Evolutionary conservation across 1,140 invertebrate species (phyloP).

Genomic region (Carposina sasakii): DNA sequence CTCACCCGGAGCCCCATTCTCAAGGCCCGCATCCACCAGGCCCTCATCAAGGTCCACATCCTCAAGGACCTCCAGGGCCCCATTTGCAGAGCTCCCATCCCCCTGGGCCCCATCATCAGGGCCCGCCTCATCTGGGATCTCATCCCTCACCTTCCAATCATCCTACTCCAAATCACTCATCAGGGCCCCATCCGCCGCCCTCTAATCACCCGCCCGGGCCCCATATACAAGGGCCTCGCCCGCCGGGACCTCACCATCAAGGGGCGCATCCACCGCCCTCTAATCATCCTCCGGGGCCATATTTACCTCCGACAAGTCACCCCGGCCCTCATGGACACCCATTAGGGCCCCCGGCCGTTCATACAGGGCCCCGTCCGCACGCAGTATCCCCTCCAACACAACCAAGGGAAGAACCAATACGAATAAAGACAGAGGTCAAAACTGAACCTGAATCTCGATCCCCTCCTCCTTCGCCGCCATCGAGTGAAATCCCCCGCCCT

Average conservation of each 20-base stretch:
- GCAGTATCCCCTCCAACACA: conserved; percentile 14
- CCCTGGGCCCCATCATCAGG: not conserved
- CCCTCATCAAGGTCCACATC: conserved; percentile 8
- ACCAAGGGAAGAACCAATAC: conserved; percentile 30
- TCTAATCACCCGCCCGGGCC: conserved; percentile 2
- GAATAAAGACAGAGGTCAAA: conserved; percentile 57
- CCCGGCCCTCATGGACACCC: no score
- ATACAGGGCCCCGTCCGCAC: conserved; percentile 10
- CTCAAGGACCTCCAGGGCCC: no score
- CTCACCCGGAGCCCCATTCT: conserved; percentile 12
- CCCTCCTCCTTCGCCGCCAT: conserved; percentile 35
- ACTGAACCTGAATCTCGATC: conserved; percentile 55
- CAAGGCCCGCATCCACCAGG: conserved; percentile 5
- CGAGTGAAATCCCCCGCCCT: conserved; percentile 34
- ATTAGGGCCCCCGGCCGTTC: not conserved
- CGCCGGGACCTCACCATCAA: not conserved
- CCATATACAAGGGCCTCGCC: not conserved
- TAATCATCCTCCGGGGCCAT: not conserved
- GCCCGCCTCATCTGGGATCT: not conserved
- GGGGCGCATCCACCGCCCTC: no score
- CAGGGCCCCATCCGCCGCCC: conserved; percentile 14
- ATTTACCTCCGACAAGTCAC: no score
- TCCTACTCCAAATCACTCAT: no score
- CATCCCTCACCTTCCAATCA: no score
- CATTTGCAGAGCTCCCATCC: not conserved